A percentile compares a stretch with the other conserved stretches of the same genome.
Conservation (phyloP, 2,888 invertebrate species). For the Latrodectus hesperus region DNA sequence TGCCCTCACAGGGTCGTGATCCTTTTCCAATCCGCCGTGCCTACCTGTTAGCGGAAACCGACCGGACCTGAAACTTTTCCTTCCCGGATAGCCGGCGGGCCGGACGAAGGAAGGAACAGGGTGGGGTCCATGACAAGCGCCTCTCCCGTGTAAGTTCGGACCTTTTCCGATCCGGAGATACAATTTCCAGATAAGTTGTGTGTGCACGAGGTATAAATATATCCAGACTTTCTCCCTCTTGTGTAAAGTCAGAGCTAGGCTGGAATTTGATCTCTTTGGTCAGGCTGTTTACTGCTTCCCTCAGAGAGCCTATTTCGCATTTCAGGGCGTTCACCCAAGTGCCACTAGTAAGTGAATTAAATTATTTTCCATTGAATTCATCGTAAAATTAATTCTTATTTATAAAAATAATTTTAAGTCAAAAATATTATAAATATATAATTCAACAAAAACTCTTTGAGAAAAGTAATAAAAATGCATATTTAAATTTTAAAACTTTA, state of each 20-base stretch:
- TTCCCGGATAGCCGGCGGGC: constrained; percentile 56
- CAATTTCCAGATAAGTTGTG: constrained; percentile 52
- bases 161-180: constrained; percentile 66
- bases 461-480: no score
- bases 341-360: no score
- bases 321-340: no score
- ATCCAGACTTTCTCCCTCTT: not conserved
- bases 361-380: no score
- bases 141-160: constrained; percentile 17
- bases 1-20: constrained; percentile 13
- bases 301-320: no score
- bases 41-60: constrained; percentile 53
- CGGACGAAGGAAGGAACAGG: constrained; percentile 44
- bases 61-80: constrained; percentile 61
- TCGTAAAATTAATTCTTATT: no score
- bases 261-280: not conserved
- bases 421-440: no score
- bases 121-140: constrained; percentile 39
- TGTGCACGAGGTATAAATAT: no score
- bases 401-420: no score
- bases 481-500: no score
- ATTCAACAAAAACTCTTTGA: no score
- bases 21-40: constrained; percentile 15
- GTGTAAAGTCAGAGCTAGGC: not conserved
- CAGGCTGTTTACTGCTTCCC: no score